phyloP scores from a whole-genome alignment of 2,888 invertebrate species.

The Meiosimyza platycephala region DNA sequence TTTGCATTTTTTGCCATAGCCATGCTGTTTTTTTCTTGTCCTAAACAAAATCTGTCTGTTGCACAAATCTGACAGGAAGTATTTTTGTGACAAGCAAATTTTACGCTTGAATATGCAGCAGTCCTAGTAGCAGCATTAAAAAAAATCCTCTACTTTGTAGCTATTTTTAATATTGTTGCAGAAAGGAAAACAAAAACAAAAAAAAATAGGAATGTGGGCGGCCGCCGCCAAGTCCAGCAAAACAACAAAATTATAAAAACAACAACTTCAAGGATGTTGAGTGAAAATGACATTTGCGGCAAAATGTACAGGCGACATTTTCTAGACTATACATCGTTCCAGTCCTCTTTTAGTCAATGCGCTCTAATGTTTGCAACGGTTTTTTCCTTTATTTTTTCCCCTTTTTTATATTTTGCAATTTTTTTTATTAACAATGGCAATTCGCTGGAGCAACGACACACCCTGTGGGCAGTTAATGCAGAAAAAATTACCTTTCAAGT shows the following conservation, averaged over 20 bases:
- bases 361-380: background rate
- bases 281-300: conserved; percentile 32
- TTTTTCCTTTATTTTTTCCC: background rate
- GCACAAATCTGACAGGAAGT: conserved; percentile 60
- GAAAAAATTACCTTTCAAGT: conserved; percentile 13
- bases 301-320: background rate
- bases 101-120: conserved; percentile 58
- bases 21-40: too few relatives aligned
- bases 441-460: background rate
- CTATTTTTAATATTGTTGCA: too few relatives aligned
- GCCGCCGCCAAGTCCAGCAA: background rate
- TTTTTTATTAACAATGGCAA: conserved; percentile 4
- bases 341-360: too few relatives aligned
- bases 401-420: background rate
- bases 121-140: background rate
- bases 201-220: background rate
- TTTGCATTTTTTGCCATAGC: too few relatives aligned
- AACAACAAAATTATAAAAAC: background rate
- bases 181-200: background rate
- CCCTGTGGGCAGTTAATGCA: background rate
- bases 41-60: conserved; percentile 12
- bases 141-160: too few relatives aligned
- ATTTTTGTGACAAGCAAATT: conserved; percentile 66
- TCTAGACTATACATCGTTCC: too few relatives aligned
- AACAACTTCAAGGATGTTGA: background rate